phyloP scores from a whole-genome alignment of 2,888 invertebrate species.

The Sussaba pulchella region DNA sequence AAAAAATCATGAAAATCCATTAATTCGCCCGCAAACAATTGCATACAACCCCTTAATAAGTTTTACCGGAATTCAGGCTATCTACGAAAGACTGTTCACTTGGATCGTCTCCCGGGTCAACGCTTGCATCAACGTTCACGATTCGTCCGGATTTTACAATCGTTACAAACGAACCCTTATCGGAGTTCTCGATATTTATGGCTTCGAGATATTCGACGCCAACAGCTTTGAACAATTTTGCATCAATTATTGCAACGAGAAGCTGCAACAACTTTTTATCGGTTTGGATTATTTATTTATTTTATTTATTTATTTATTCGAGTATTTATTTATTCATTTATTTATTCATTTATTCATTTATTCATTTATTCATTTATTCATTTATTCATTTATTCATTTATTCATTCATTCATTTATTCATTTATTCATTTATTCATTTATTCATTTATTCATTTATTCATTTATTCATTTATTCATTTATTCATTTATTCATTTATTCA shows the following conservation, averaged over 20 bases:
- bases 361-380: no score
- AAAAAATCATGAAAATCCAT: no score
- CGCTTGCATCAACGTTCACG: constrained; percentile 93
- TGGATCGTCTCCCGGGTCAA: constrained; percentile 98
- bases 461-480: no score
- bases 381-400: no score
- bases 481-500: no score
- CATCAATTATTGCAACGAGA: constrained; percentile 99
- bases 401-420: no score
- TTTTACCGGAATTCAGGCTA: constrained; percentile 86
- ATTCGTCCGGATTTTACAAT: constrained; percentile 82
- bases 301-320: not conserved
- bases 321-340: not conserved
- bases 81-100: constrained; percentile 97
- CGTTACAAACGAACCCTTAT: constrained; percentile 92
- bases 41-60: no score
- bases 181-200: constrained; percentile 99
- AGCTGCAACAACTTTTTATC: constrained; percentile 98
- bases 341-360: not conserved
- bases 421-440: no score
- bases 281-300: constrained; percentile 84
- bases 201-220: constrained; percentile 98
- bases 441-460: no score
- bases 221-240: constrained; percentile 99
- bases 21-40: no score